Percentiles rank a stretch among this genome's conserved stretches.
Evolutionary conservation across 2,888 invertebrate genomes (phyloP).

Genomic region (Frankliniella intonsa): DNA sequence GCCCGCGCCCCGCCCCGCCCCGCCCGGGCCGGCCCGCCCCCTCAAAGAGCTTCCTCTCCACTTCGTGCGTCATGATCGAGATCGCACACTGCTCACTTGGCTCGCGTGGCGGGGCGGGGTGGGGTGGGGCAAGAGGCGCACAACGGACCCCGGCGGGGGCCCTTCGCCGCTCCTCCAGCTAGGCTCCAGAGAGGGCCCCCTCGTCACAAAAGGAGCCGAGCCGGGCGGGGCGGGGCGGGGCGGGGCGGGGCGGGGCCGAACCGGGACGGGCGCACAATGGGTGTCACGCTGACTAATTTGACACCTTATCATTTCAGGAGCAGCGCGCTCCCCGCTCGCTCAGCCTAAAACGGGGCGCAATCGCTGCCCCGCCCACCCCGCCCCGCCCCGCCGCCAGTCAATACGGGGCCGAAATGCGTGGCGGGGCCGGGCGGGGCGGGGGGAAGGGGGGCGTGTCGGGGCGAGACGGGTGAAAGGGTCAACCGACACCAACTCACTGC

Average conservation of each 20-base stretch:
- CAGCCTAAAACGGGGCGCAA: neutral
- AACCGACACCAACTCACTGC: neutral
- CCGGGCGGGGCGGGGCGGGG: neutral
- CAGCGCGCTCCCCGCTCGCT: neutral
- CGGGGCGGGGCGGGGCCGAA: neutral
- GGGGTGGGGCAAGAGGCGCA: neutral
- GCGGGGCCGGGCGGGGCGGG: neutral
- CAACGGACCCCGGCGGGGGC: neutral
- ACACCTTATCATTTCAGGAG: constrained; percentile 25
- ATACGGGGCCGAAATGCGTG: neutral
- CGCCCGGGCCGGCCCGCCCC: no score
- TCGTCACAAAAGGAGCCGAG: neutral
- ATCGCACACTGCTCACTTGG: no score
- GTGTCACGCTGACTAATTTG: constrained; percentile 23
- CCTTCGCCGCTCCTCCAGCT: neutral
- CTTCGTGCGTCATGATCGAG: no score
- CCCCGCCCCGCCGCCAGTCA: neutral
- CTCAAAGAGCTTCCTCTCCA: no score
- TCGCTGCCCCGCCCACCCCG: neutral
- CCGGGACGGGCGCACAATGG: neutral
- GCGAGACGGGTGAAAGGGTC: neutral
- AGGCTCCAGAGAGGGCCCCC: neutral
- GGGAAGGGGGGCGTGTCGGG: no score
- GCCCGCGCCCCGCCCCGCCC: no score
- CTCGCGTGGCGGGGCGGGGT: neutral